A percentile compares a stretch with the other conserved stretches of the same genome.
Conservation (phyloP, 2,113 vertebrate species). For the Callithrix jacchus region DNA sequence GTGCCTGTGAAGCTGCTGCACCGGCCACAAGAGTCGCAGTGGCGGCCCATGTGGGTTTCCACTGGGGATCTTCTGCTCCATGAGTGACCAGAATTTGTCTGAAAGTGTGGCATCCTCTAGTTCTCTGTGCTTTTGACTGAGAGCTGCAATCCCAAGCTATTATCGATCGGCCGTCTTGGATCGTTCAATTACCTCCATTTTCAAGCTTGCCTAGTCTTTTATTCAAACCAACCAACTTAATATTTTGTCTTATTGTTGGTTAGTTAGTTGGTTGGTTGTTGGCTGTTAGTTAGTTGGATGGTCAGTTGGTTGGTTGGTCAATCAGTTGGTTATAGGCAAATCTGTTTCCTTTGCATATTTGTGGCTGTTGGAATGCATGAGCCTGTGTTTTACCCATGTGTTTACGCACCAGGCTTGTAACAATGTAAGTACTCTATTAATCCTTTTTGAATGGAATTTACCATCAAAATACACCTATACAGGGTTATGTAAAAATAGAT, state of each 20-base stretch:
- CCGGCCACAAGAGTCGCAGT: too few relatives aligned
- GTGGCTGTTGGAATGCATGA: not conserved
- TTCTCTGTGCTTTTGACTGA: too few relatives aligned
- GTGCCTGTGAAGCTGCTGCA: too few relatives aligned
- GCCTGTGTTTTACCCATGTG: not conserved
- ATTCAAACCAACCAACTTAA: not conserved
- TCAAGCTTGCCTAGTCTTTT: not conserved
- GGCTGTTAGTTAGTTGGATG: not conserved
- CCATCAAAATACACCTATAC: not conserved
- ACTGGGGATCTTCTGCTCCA: too few relatives aligned
- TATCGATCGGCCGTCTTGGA: too few relatives aligned
- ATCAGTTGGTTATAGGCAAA: not conserved
- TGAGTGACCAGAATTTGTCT: too few relatives aligned
- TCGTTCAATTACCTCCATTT: not conserved
- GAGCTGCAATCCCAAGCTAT: too few relatives aligned
- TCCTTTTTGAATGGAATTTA: not conserved
- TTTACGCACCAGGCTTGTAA: not conserved
- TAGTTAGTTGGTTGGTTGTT: not conserved
- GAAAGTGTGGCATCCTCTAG: too few relatives aligned
- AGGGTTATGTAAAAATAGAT: not conserved
- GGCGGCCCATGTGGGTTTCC: too few relatives aligned
- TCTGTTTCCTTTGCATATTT: slow-evolving; percentile 16
- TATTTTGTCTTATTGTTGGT: not conserved
- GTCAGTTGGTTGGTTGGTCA: not conserved
- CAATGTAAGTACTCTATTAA: not conserved